Evolutionary conservation across 2,113 vertebrate species (phyloP), one percentile per base, ranked within the genome.

Genomic region (Casuarius casuarius): DNA sequence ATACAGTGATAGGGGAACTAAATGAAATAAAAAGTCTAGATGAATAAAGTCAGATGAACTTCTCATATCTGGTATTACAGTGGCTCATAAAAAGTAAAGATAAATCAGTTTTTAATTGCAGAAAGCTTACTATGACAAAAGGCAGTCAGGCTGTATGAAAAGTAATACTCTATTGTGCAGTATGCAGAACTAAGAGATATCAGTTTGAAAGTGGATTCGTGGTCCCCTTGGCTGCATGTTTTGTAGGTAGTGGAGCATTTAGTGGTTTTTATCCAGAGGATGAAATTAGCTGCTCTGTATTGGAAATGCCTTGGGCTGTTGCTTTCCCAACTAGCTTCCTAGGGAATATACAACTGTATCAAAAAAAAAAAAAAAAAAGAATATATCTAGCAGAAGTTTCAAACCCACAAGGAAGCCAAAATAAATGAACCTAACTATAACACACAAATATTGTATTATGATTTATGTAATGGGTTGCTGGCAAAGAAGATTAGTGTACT

Each of bases 401-500:
- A 93, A 75, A 93, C 71, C 71, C 52, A 58, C 35, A 72, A 0
- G 3, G 59, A 90, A 81, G 42, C 59, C 9, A 89, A 95, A 86
- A 89, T 51, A 94, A 94, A 96, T 89, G 48, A 97, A 95, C 84
- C 82, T 88, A 97, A 92, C 93, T 96, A 91, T 51, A 91, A 92
- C 44, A 92, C 54, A 63, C 56, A 90, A 94, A 96, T 94, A 79
- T 80, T 90, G 67, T 61, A 91, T 76, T 90, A 95, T 75, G 74
- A 93, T 94, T 96, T 96, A 91, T 81, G 92, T 77, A 86, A 90
- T 40, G 66, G 72, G 54, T 92, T 93, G 62, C 52, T 63, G 0
- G 48, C 74, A 94, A 97, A 94, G 90, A 93, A 91, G 97, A 96
- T 95, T 97, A 97, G 26, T 58, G 42, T 73, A 92, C 73, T 94